phyloP scores from a whole-genome alignment of 2,888 invertebrate species.

The Chymomyza amoena region DNA sequence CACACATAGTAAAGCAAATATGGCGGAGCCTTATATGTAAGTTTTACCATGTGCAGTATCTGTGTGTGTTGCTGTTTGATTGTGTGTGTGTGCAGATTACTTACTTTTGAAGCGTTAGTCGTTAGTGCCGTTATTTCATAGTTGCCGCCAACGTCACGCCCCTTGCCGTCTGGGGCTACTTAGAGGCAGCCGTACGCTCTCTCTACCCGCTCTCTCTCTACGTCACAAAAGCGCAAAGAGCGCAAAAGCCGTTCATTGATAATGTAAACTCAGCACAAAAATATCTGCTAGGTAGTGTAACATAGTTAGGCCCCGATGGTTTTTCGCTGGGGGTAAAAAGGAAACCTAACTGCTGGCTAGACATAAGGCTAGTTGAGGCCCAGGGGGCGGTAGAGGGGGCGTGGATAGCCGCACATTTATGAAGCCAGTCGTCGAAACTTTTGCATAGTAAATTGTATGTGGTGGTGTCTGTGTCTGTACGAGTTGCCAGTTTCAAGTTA shows the following conservation, averaged over 20 bases:
- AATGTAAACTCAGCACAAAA: slow-evolving; percentile 73
- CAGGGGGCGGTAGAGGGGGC: too few species aligned
- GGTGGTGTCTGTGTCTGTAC: neutral
- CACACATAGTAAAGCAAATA: neutral
- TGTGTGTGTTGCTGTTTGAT: slow-evolving; percentile 10
- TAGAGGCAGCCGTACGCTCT: slow-evolving; percentile 26
- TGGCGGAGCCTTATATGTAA: neutral
- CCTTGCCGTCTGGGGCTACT: slow-evolving; percentile 16
- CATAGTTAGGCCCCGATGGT: neutral
- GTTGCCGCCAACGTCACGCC: slow-evolving; percentile 65
- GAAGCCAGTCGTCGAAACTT: slow-evolving; percentile 63
- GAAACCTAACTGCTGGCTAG: neutral
- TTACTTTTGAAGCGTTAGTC: slow-evolving; percentile 69
- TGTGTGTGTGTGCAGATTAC: slow-evolving; percentile 58
- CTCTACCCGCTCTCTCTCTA: neutral
- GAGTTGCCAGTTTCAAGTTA: slow-evolving; percentile 49
- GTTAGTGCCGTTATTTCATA: slow-evolving; percentile 73
- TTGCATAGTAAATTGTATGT: slow-evolving; percentile 36
- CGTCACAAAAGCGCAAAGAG: slow-evolving; percentile 63
- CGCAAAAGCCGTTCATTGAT: slow-evolving; percentile 72
- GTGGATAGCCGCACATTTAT: slow-evolving; percentile 53
- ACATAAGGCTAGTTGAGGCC: neutral
- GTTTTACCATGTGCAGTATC: neutral
- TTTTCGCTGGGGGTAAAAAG: neutral
- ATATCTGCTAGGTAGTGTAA: slow-evolving; percentile 52